Percentiles rank a stretch among this genome's conserved stretches.
Evolutionary conservation across 2,113 vertebrate species (phyloP).

Genomic region (Pipa parva): DNA sequence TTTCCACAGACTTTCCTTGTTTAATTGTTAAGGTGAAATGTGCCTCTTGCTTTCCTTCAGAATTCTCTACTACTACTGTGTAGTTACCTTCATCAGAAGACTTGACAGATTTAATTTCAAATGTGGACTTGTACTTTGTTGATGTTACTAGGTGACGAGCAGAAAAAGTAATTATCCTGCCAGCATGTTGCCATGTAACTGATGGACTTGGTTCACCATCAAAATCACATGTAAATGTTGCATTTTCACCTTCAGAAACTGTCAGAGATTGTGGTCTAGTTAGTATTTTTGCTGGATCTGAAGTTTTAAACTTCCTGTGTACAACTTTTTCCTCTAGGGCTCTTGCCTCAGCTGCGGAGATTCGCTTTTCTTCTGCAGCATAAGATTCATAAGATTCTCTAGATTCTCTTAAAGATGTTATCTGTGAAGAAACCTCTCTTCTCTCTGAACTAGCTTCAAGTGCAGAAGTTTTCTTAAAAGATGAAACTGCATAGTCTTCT

Average conservation of each 20-base stretch:
- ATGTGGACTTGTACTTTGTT: constrained; percentile 76
- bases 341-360: constrained; percentile 61
- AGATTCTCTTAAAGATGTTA: constrained; percentile 75
- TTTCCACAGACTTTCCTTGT: constrained; percentile 69
- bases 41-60: constrained; percentile 82
- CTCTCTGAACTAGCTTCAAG: constrained; percentile 75
- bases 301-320: constrained; percentile 69
- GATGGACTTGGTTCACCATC: constrained; percentile 86
- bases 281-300: constrained; percentile 75
- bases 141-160: constrained; percentile 74
- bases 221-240: constrained; percentile 84
- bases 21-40: constrained; percentile 83
- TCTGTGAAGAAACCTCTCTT: constrained; percentile 78
- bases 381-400: constrained; percentile 68
- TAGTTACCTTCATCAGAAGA: constrained; percentile 88
- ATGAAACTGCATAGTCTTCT: constrained; percentile 81
- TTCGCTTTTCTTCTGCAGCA: constrained; percentile 73
- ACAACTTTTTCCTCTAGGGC: constrained; percentile 66
- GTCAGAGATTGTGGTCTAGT: constrained; percentile 84
- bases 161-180: constrained; percentile 67
- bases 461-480: constrained; percentile 79
- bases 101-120: constrained; percentile 84
- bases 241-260: constrained; percentile 79
- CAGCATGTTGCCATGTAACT: constrained; percentile 78
- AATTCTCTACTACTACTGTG: constrained; percentile 81